phyloP scores from a whole-genome alignment of 2,888 invertebrate species.

The Serripes groenlandicus region DNA sequence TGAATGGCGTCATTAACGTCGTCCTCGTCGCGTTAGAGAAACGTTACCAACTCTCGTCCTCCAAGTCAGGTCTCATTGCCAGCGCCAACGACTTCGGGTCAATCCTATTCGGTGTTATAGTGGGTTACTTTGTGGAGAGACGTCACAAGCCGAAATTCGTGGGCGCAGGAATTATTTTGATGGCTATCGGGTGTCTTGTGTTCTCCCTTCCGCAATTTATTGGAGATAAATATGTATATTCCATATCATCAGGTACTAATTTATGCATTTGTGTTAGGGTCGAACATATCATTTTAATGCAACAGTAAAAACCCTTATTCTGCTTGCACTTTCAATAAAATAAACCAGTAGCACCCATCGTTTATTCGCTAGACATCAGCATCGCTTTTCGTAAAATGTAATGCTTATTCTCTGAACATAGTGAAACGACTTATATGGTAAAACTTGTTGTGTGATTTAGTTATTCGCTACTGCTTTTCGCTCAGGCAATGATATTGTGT shows the following conservation, averaged over 20 bases:
- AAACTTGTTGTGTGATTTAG: no score
- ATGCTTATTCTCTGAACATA: no score
- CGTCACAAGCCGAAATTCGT: constrained; percentile 72
- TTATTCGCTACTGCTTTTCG: no score
- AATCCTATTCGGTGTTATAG: constrained; percentile 59
- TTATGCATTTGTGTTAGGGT: neutral
- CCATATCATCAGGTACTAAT: constrained; percentile 65
- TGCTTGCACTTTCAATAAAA: no score
- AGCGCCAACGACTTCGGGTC: constrained; percentile 74
- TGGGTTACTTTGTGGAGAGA: constrained; percentile 71
- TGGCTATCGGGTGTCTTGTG: constrained; percentile 72
- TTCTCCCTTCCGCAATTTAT: constrained; percentile 74
- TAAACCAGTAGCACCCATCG: no score
- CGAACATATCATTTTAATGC: neutral
- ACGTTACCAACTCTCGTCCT: constrained; percentile 69
- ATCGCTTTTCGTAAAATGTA: no score
- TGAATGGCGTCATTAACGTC: constrained; percentile 75
- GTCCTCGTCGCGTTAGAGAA: constrained; percentile 73
- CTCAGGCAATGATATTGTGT: no score
- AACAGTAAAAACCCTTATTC: no score
- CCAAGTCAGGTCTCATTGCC: constrained; percentile 69
- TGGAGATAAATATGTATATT: constrained; percentile 68
- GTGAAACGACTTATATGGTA: no score
- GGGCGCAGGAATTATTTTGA: constrained; percentile 66
- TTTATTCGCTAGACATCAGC: no score